Conservation (phyloP, 2,113 vertebrate genomes). For the Hippocampus mohnikei region DNA sequence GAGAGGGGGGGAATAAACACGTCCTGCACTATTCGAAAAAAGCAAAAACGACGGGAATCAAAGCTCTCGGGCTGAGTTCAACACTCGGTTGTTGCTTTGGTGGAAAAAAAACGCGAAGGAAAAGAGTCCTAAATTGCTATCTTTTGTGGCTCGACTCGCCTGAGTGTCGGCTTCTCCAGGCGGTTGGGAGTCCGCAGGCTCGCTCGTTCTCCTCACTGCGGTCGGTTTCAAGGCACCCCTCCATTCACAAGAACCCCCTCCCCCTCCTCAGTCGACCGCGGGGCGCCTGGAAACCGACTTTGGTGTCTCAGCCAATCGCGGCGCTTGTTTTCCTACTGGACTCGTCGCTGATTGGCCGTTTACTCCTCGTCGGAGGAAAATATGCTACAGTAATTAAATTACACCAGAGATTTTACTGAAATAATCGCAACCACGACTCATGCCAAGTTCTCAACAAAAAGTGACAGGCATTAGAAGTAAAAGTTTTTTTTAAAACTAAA, state of each 20-base stretch:
- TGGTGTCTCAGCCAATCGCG: slow-evolving; percentile 65
- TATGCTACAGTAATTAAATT: slow-evolving; percentile 55
- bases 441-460: slow-evolving; percentile 5
- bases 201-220: slow-evolving; percentile 52
- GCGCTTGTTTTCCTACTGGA: slow-evolving; percentile 71
- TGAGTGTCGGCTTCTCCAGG: slow-evolving; percentile 37
- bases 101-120: not conserved
- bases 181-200: slow-evolving; percentile 53
- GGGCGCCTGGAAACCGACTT: slow-evolving; percentile 70
- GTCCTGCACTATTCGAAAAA: slow-evolving; percentile 15
- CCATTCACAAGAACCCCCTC: slow-evolving; percentile 58
- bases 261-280: slow-evolving; percentile 2
- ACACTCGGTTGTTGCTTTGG: not conserved
- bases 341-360: slow-evolving; percentile 58
- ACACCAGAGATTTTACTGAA: slow-evolving; percentile 27
- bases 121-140: slow-evolving; percentile 14
- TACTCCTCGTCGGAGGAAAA: slow-evolving; percentile 34
- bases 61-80: not conserved
- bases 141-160: slow-evolving; percentile 34
- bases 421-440: slow-evolving; percentile 16
- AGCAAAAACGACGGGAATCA: not conserved
- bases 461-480: not conserved
- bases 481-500: not conserved
- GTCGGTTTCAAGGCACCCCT: slow-evolving; percentile 72
- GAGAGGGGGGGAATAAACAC: slow-evolving; percentile 1